Percentiles rank a stretch among this genome's conserved stretches.
These are phyloP conservation scores for Jacana jacana DNA, from an alignment of 2,113 vertebrate genomes.

Conservation along the genomic window DNA sequence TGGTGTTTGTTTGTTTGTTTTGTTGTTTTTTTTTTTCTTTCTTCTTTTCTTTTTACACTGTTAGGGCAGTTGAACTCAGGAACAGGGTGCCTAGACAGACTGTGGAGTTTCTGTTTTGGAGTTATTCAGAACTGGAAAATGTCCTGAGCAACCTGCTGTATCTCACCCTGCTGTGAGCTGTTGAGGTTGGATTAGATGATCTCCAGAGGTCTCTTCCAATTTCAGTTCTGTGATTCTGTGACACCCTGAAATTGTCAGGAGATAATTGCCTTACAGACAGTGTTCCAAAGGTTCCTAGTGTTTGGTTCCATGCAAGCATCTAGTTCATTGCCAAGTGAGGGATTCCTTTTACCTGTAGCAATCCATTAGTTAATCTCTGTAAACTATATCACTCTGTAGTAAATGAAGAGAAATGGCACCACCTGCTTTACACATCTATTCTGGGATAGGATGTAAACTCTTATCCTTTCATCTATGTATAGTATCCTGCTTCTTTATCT, in stretches of 20 bases:
- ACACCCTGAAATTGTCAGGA: neutral
- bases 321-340: neutral
- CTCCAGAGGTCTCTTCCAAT: neutral
- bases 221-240: neutral
- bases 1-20: too few relatives aligned
- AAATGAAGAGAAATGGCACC: neutral
- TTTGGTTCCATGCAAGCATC: neutral
- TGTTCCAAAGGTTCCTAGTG: neutral
- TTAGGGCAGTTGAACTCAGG: neutral
- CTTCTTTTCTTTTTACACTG: neutral
- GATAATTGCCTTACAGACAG: neutral
- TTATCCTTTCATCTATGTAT: neutral
- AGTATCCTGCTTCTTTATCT: neutral
- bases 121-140: neutral
- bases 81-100: neutral
- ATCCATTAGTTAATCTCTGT: neutral
- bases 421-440: neutral
- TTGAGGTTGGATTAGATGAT: neutral
- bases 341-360: neutral
- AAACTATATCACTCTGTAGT: neutral
- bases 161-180: neutral
- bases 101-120: neutral
- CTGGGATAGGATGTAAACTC: neutral
- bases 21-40: too few relatives aligned
- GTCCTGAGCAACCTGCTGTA: neutral